A percentile compares a stretch with the other conserved stretches of the same genome.
phyloP scores from a whole-genome alignment of 2,113 vertebrate genomes.

The Thalassarche chlororhynchos region DNA sequence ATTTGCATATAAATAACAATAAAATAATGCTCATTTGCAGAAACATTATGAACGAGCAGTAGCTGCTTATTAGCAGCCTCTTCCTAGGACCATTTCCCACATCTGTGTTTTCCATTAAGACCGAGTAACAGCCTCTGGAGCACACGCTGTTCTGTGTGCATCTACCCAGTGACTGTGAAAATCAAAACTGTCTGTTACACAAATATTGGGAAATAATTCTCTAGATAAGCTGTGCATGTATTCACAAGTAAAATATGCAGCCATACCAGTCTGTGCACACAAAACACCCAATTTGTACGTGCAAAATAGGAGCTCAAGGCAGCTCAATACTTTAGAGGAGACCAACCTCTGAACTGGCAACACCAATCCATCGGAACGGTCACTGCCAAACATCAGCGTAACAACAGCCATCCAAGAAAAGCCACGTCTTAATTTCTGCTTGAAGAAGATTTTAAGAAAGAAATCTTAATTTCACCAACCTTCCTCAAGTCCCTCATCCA shows the following conservation, averaged over 20 bases:
- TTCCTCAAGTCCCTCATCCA: background rate
- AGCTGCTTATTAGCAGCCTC: background rate
- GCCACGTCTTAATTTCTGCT: background rate
- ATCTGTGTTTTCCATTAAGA: conserved; percentile 6
- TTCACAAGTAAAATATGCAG: conserved; percentile 3
- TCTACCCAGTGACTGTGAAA: background rate
- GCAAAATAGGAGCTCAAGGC: background rate
- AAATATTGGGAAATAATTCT: background rate
- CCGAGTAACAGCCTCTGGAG: background rate
- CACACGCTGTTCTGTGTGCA: background rate
- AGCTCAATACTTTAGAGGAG: background rate
- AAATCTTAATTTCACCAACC: background rate
- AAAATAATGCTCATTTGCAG: background rate
- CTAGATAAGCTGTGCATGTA: background rate
- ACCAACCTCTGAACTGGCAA: background rate
- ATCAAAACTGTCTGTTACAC: conserved; percentile 6
- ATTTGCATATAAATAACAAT: background rate
- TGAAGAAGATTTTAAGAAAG: too few species aligned
- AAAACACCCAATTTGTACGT: background rate
- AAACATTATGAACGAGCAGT: background rate
- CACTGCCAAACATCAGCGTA: rapidly evolving
- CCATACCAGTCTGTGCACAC: background rate
- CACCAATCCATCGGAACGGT: background rate
- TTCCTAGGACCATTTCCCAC: background rate
- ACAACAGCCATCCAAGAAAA: background rate